Evolutionary conservation across 1,140 invertebrate species (phyloP), one percentile per base, ranked within the genome.

Genomic region (Anastrepha ludens): DNA sequence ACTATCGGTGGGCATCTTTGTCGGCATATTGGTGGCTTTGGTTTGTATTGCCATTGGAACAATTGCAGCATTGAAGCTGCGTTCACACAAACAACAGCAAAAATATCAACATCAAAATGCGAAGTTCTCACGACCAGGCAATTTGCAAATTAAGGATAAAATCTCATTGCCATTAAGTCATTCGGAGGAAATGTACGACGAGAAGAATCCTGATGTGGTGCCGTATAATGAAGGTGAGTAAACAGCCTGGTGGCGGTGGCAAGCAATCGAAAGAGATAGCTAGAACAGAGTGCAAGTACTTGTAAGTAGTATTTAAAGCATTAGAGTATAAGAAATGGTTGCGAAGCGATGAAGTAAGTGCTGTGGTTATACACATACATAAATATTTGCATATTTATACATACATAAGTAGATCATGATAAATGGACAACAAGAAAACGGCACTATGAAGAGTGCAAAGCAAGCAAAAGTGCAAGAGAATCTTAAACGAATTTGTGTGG

Each of bases 181-280:
- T 89, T 96, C 95, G 7, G 95, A 96, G 89, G 96, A 96, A 91
- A 94, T 96, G 88, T 96, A 96, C 90, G 97, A 97, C 90, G 97
- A 97, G 88, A 96, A 97, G 89, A 97, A 97, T 94, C 97, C 97
- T 2, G 97, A 98, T 93, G 95, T 98, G 81, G 96, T 98, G 87
- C 97, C 97, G 7, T 95, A 96, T 91, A 97, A 97, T 93, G 97
- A 97, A 96, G 97, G 97, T 97, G 94, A 94, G 93, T 93, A 85
- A 86, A 44, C 58, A 55, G 29, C 50, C 50, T 8, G 50, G 50
- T 55, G 50, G 50, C 11, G 11, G 3, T 11, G 11, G 50, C 11
- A 15, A 67, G 39, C 11, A 39, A 29, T 41, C n/a, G 65, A 41
- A 67, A 15, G 15, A 67, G 65, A 41, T 29, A 67, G 39, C n/a